Evolutionary conservation across 2,797 vertebrate species (phyloP).

Genomic region (Falco naumanni): DNA sequence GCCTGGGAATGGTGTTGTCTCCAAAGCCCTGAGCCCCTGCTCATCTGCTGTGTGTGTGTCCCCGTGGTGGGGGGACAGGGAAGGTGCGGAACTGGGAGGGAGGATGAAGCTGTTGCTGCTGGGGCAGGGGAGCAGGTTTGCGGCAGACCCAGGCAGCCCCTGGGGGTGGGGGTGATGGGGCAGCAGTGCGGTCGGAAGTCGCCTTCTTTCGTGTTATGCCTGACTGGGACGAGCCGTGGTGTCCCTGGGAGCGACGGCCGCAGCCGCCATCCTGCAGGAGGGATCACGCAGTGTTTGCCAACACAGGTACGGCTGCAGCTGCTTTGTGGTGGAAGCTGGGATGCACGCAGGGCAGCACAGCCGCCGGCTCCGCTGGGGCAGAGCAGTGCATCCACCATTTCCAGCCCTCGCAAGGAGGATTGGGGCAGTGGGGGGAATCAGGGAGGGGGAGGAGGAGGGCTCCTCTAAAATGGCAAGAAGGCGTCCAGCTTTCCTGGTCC

Average conservation of each 20-base stretch:
- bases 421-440: accelerated
- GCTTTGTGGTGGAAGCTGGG: constrained; percentile 26
- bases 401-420: not conserved
- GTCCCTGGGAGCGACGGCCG: not conserved
- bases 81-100: no score
- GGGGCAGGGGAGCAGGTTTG: not conserved
- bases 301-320: constrained; percentile 71
- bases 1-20: not conserved
- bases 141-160: not conserved
- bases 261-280: not conserved
- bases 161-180: not conserved
- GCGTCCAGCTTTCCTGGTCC: constrained; percentile 58
- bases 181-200: not conserved
- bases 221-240: constrained; percentile 69
- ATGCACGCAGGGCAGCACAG: not conserved
- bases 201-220: constrained; percentile 22
- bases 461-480: constrained; percentile 33
- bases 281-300: constrained; percentile 52
- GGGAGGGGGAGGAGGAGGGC: not conserved
- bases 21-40: not conserved
- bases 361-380: not conserved
- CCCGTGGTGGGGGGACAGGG: not conserved
- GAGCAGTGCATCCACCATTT: constrained; percentile 5
- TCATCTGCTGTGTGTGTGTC: accelerated
- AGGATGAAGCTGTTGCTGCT: not conserved